Percentiles rank a stretch among this genome's conserved stretches.
Evolutionary conservation across 2,888 invertebrate genomes (phyloP).

Genomic region (Syritta pipiens): DNA sequence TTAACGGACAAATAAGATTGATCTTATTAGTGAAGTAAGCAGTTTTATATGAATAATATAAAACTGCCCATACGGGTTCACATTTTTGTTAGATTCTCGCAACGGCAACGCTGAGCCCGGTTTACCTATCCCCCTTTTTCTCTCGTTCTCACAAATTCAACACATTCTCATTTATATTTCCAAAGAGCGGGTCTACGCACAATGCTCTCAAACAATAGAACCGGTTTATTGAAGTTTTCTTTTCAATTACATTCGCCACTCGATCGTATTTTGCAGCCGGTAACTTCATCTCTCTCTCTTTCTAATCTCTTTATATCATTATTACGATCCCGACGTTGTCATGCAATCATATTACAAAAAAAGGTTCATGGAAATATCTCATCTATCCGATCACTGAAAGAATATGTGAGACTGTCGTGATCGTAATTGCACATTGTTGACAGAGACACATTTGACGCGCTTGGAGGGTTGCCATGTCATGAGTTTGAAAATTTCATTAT

Average conservation of each 20-base stretch:
- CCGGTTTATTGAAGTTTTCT: constrained; percentile 19
- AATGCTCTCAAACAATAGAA: constrained; percentile 12
- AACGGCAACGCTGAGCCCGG: constrained; percentile 18
- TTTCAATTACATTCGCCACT: constrained; percentile 18
- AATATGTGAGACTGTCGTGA: neutral
- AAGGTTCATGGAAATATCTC: no score
- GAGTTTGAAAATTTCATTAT: no score
- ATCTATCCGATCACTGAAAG: no score
- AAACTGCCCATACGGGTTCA: no score
- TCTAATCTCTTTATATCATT: neutral
- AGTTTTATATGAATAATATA: no score
- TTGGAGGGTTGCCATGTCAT: neutral
- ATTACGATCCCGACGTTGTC: no score
- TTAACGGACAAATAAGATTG: no score
- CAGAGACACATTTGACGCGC: neutral
- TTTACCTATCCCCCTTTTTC: neutral
- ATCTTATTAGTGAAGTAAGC: no score
- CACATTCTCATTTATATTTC: neutral
- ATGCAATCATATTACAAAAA: no score
- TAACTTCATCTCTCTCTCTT: constrained; percentile 1
- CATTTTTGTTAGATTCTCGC: no score
- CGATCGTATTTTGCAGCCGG: constrained; percentile 22
- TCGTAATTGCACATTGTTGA: neutral
- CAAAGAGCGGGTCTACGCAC: neutral
- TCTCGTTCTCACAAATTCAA: neutral